Base-by-base conservation (phyloP, 2,113 vertebrate genomes). In the Paradoxurus hermaphroditus region DNA sequence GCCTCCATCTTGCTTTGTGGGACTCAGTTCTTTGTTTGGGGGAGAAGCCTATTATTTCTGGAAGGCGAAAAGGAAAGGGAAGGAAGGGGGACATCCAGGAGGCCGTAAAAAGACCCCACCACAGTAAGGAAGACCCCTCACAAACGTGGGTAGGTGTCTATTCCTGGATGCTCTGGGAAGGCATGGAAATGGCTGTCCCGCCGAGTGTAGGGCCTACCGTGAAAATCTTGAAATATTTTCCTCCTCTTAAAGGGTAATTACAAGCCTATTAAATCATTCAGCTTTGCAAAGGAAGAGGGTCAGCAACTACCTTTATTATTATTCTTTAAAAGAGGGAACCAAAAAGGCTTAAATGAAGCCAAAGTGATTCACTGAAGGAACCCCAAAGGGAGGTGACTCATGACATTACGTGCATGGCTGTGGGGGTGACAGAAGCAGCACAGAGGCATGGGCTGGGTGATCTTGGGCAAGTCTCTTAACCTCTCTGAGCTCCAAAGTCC, bases 141-240 rank as follows among this genome's bases (percentile, higher is more conserved):
- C 53, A 51, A 11, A 6, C 2, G 0, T 12, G 65, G 19, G 27
- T 41, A 62, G 5, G 15, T 41, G 31, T 86, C 25, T 72, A 12
- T 41, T 14, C 44, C 29, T 18, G 5, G 3, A 3, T 0, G 2
- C 5, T 82, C 51, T 87, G 63, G 44, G 25, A 83, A 73, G 78
- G 10, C 6, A 3, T 53, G 15, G 49, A 63, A 94, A 44, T 41
- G 44, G 65, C 2, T 23, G 10, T 39, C 39, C 4, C 51, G 56
- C 31, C 19, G 19, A 41, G 49, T 21, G 27, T 5, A 27, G 27
- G 36, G 21, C 36, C 36, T 39, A n/a, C 49, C 29, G 4, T 36
- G 19, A 97, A 67, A 86, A 36, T 25, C 51, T 70, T 29, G 21
- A 41, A 92, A 62, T 44, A n/a, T 31, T 75, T 92, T 81, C 67